A percentile compares a stretch with the other conserved stretches of the same genome.
Evolutionary conservation across 2,113 vertebrate genomes (phyloP).

Genomic region (Glaucomys volans): DNA sequence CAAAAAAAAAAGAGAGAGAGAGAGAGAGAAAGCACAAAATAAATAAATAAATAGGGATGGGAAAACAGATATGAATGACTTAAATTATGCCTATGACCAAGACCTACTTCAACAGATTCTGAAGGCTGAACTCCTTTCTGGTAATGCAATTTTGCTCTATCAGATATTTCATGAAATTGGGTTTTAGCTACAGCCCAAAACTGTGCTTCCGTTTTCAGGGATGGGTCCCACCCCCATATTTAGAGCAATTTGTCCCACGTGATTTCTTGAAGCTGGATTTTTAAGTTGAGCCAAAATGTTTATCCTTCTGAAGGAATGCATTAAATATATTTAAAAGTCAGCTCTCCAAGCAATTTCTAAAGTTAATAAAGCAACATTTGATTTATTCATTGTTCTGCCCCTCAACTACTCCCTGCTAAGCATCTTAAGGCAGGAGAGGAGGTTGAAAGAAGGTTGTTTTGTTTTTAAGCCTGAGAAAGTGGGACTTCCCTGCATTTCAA

Average conservation of each 20-base stretch:
- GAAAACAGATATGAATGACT: constrained; percentile 28
- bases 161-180: constrained; percentile 47
- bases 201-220: too few species aligned
- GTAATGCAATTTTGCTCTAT: constrained; percentile 12
- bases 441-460: constrained; percentile 58
- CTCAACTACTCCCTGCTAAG: constrained; percentile 79
- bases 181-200: constrained; percentile 13
- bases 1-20: too few species aligned
- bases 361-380: constrained; percentile 27
- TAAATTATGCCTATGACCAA: neutral
- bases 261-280: constrained; percentile 49
- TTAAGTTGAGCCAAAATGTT: neutral
- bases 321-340: constrained; percentile 47
- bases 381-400: constrained; percentile 19
- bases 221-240: neutral
- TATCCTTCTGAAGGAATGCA: neutral
- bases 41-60: neutral
- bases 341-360: constrained; percentile 10
- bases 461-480: constrained; percentile 90
- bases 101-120: constrained; percentile 26
- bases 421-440: constrained; percentile 81
- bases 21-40: neutral
- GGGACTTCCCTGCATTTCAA: constrained; percentile 88
- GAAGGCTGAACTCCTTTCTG: constrained; percentile 47
- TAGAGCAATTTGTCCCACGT: neutral